A percentile compares a stretch with the other conserved stretches of the same genome.
Conservation (phyloP, 2,797 vertebrate genomes). For the Betta splendens region DNA sequence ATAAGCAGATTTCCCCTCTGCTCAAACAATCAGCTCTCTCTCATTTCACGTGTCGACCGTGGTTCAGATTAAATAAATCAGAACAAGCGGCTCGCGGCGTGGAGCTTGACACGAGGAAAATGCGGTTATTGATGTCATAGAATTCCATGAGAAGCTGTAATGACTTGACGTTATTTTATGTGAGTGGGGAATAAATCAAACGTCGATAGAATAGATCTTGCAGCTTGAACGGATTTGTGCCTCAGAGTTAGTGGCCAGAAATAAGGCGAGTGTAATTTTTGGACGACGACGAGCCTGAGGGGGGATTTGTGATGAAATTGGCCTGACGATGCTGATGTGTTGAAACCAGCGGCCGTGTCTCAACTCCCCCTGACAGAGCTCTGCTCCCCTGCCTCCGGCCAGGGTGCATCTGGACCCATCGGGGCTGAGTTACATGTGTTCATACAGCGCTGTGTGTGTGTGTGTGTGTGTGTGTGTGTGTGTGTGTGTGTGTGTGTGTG, state of each 20-base stretch:
- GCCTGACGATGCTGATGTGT: slow-evolving; percentile 41
- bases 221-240: slow-evolving; percentile 32
- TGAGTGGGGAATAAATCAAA: slow-evolving; percentile 37
- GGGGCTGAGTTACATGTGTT: no score
- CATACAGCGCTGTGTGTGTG: no score
- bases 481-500: no score
- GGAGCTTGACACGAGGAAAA: slow-evolving; percentile 13
- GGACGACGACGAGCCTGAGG: not conserved
- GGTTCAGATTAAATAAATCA: slow-evolving; percentile 28
- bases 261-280: slow-evolving; percentile 28
- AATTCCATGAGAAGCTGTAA: slow-evolving; percentile 30
- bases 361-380: slow-evolving; percentile 51
- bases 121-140: slow-evolving; percentile 4
- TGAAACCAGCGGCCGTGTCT: slow-evolving; percentile 27
- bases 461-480: no score
- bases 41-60: not conserved
- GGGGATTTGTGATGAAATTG: slow-evolving; percentile 54
- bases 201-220: not conserved
- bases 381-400: slow-evolving; percentile 39
- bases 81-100: not conserved
- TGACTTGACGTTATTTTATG: slow-evolving; percentile 24
- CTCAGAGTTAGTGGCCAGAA: slow-evolving; percentile 12
- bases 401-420: no score
- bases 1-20: not conserved
- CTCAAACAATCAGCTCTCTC: slow-evolving; percentile 4